These are phyloP conservation scores for Lineus longissimus DNA, from an alignment of 1,140 invertebrate species.

Conservation along the genomic window DNA sequence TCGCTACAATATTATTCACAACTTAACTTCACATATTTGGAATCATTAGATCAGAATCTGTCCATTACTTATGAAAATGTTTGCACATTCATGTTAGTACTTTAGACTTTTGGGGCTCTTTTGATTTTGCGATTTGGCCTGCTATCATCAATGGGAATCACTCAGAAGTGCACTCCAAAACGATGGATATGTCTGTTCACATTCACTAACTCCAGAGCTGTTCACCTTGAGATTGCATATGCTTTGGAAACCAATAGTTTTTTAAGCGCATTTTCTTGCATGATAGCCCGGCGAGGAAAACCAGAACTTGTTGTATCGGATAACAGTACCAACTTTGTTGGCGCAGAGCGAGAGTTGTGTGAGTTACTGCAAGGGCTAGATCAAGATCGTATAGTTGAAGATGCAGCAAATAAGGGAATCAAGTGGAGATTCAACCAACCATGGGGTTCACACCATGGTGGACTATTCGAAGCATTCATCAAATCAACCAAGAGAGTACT, in stretches of 20 bases:
- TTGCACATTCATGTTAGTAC: too few relatives aligned
- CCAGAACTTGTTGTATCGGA: conserved; percentile 12
- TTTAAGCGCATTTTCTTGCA: conserved; percentile 6
- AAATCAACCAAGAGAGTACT: conserved; percentile 7
- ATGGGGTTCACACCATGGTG: conserved; percentile 10
- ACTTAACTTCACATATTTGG: too few relatives aligned
- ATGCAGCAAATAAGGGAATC: too few relatives aligned
- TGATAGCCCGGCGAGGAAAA: conserved; percentile 7
- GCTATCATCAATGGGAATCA: too few relatives aligned
- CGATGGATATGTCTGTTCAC: conserved; percentile 18
- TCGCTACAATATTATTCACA: too few relatives aligned
- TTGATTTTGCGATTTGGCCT: too few relatives aligned
- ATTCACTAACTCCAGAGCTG: conserved; percentile 12
- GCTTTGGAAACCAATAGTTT: conserved; percentile 13
- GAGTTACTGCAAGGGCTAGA: not conserved
- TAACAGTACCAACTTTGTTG: conserved; percentile 18
- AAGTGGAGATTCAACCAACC: conserved; percentile 8
- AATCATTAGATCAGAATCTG: too few relatives aligned
- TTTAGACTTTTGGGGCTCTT: too few relatives aligned
- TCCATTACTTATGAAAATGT: too few relatives aligned
- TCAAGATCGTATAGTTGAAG: not conserved
- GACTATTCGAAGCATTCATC: conserved; percentile 10
- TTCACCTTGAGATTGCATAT: conserved; percentile 14
- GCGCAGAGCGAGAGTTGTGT: conserved; percentile 7
- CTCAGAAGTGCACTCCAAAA: conserved; percentile 8